Evolutionary conservation across 2,797 vertebrate species (phyloP).

Genomic region (Macroramphosus scolopax): DNA sequence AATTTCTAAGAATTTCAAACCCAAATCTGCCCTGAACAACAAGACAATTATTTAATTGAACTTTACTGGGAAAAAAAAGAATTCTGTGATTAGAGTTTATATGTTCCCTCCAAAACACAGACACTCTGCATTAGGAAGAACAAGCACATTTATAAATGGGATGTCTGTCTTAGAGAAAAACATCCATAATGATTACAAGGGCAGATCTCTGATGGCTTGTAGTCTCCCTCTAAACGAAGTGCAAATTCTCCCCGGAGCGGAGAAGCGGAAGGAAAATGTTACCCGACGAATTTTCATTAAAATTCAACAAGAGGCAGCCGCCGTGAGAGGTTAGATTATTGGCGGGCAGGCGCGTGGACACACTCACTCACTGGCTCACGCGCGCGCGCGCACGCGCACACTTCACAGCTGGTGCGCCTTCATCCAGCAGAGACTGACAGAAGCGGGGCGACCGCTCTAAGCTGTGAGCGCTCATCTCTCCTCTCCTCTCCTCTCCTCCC

Average conservation of each 20-base stretch:
- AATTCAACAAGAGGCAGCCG: slow-evolving; percentile 67
- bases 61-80: no score
- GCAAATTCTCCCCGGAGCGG: slow-evolving; percentile 22
- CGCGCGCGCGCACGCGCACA: slow-evolving; percentile 20
- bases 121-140: no score
- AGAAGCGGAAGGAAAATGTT: slow-evolving; percentile 46
- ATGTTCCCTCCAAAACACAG: no score
- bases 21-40: no score
- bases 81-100: no score
- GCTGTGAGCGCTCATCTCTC: slow-evolving; percentile 59
- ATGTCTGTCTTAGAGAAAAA: not conserved
- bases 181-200: slow-evolving; percentile 2
- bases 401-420: slow-evolving; percentile 65
- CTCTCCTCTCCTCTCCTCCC: no score
- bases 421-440: slow-evolving; percentile 67
- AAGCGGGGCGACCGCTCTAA: slow-evolving; percentile 68
- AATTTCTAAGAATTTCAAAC: no score
- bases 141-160: no score
- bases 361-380: slow-evolving; percentile 9
- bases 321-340: slow-evolving; percentile 75
- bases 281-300: slow-evolving; percentile 58
- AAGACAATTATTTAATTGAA: no score
- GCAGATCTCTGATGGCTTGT: slow-evolving; percentile 4
- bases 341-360: slow-evolving; percentile 48
- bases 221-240: slow-evolving; percentile 27